phyloP scores from a whole-genome alignment of 1,140 invertebrate genomes.

The Magallana angulata region DNA sequence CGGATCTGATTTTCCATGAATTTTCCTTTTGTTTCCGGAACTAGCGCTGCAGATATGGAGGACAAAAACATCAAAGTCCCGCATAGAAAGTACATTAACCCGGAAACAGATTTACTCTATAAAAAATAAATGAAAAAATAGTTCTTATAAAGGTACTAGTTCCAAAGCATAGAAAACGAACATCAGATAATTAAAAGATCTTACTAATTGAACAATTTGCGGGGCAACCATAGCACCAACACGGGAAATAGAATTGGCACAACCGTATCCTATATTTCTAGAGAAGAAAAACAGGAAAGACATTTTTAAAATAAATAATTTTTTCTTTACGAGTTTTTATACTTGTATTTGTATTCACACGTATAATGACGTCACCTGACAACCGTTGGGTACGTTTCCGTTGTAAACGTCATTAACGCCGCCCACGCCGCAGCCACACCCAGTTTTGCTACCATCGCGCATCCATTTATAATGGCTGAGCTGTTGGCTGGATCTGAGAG shows the following conservation, averaged over 20 bases:
- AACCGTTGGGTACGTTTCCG: constrained; percentile 72
- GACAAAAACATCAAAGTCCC: constrained; percentile 34
- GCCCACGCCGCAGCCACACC: constrained; percentile 67
- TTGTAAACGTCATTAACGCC: constrained; percentile 64
- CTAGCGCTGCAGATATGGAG: constrained; percentile 18
- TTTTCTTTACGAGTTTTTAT: neutral
- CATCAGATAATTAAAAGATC: neutral
- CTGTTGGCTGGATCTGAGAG: constrained; percentile 41
- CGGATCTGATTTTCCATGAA: constrained; percentile 31
- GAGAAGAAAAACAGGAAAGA: neutral
- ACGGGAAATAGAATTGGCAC: constrained; percentile 45
- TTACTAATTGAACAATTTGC: constrained; percentile 52
- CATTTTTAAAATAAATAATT: neutral
- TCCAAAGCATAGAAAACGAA: neutral
- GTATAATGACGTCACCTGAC: constrained; percentile 60
- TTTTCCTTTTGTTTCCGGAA: constrained; percentile 49
- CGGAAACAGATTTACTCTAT: constrained; percentile 41
- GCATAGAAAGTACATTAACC: constrained; percentile 47
- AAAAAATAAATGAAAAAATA: neutral
- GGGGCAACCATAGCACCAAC: constrained; percentile 53
- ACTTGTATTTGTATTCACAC: neutral
- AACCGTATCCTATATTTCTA: constrained; percentile 54
- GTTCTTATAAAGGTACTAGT: neutral
- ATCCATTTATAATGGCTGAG: constrained; percentile 37
- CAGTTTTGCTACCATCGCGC: constrained; percentile 64